Base-by-base conservation (phyloP, 2,113 vertebrate species). In the Ciconia stormi region DNA sequence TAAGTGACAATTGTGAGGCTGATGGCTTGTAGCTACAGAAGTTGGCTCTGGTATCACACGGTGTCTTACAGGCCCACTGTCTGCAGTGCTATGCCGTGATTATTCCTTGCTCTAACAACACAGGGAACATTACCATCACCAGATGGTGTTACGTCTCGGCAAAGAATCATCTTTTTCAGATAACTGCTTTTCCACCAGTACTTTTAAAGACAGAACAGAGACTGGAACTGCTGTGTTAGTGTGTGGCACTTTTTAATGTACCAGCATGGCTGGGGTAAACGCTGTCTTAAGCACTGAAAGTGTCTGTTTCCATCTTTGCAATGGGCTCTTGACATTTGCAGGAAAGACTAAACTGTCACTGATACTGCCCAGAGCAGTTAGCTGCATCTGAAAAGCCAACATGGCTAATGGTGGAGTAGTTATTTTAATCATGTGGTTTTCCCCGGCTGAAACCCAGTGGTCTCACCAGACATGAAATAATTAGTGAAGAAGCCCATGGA, bases 1-100 rank as follows among this genome's bases (percentile, higher is more conserved):
- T 94, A 93, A 96, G 93, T 90, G 97, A 95, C 95, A 92, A 11
- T 96, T 91, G 94, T 18, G 65, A 95, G 46, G 79, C 90, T 44
- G 27, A 78, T 78, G 87, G 74, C 80, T 25, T 47, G 69, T 78
- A 76, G 55, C 90, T 49, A 26, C 81, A 69, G 53, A 40, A 87
- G 63, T 13, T 49, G 40, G 55, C 72, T 82, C 53, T 40, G 11
- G 53, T 58, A 76, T 49, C 9, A 6, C 22, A 5, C 6, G 3
- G 63, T 46, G 34, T 52, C 66, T 88, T 36, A 9, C 25, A n/a
- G 52, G 34, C 61, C 12, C 5, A 0, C 81, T 40, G 53, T 52
- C 62, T 73, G 89, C 71, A 61, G n/a, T n/a, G 71, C 40, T 67
- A 1, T 13, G 47, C 66, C 58, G 56, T 29, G 72, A 12, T 47